Evolutionary conservation across 2,797 vertebrate genomes (phyloP).

Genomic region (Synanceia verrucosa): DNA sequence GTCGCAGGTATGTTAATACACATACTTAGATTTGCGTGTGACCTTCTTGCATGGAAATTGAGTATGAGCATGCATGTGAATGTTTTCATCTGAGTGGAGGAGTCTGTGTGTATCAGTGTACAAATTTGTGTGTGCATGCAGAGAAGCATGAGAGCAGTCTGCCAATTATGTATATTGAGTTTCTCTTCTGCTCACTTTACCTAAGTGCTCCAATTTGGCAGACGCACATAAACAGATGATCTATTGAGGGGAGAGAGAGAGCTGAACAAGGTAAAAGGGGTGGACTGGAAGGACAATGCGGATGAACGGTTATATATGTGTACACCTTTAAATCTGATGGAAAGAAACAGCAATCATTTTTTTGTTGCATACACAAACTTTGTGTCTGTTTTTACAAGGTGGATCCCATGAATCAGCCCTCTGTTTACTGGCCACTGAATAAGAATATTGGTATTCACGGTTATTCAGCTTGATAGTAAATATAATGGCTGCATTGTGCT

Average conservation of each 20-base stretch:
- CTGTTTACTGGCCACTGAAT: neutral
- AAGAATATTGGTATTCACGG: neutral
- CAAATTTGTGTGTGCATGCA: slow-evolving; percentile 6
- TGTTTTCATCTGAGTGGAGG: slow-evolving; percentile 11
- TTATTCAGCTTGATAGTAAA: neutral
- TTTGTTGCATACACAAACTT: neutral
- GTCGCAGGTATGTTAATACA: neutral
- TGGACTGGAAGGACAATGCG: slow-evolving; percentile 44
- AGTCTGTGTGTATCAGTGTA: slow-evolving; percentile 3
- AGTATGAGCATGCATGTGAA: neutral
- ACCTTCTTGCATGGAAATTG: neutral
- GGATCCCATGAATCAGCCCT: neutral
- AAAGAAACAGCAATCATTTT: neutral
- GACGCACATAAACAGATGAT: slow-evolving; percentile 80
- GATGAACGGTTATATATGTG: slow-evolving; percentile 25
- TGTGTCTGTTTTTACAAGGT: slow-evolving; percentile 27
- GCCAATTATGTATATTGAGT: slow-evolving; percentile 79
- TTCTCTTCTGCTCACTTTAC: slow-evolving; percentile 80
- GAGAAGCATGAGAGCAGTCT: slow-evolving; percentile 55
- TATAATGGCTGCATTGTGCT: neutral
- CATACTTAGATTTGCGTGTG: neutral
- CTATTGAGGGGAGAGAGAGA: slow-evolving; percentile 58
- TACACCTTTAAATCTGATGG: slow-evolving; percentile 3
- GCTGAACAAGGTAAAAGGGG: slow-evolving; percentile 54
- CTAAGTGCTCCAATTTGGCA: slow-evolving; percentile 82